Evolutionary conservation across 2,113 vertebrate genomes (phyloP).

Genomic region (Clarias batrachus): DNA sequence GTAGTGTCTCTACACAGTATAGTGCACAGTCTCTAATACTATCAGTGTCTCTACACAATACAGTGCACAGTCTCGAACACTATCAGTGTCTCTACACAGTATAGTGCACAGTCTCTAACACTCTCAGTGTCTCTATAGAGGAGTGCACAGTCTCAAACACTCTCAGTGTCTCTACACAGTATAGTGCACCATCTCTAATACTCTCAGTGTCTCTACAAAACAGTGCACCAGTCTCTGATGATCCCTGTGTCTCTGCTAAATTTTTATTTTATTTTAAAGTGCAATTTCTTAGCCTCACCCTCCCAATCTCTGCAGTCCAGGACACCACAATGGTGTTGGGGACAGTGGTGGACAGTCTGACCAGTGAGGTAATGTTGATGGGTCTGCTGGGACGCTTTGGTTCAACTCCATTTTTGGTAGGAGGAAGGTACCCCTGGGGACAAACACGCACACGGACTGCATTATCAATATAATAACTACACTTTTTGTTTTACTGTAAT

Average conservation of each 20-base stretch:
- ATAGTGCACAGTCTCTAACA: too few species aligned
- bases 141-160: not conserved
- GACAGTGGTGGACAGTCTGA: constrained; percentile 93
- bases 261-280: too few species aligned
- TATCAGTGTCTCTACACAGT: not conserved
- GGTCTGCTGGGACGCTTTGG: constrained; percentile 98
- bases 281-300: constrained; percentile 73
- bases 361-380: constrained; percentile 98
- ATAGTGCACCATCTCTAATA: too few species aligned
- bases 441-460: not conserved
- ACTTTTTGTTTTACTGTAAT: not conserved
- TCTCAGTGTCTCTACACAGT: not conserved
- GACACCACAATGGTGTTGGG: constrained; percentile 98
- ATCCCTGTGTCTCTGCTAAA: not conserved
- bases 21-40: not conserved
- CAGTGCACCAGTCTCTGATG: not conserved
- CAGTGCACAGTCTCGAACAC: not conserved
- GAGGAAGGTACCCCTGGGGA: constrained; percentile 93
- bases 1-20: not conserved
- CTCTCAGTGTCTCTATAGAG: not conserved
- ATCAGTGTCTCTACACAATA: not conserved
- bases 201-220: not conserved
- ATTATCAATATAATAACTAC: not conserved
- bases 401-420: constrained; percentile 99
- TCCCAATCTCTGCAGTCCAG: constrained; percentile 96